Evolutionary conservation across 2,797 vertebrate species (phyloP).

Genomic region (Acanthiza pusilla): DNA sequence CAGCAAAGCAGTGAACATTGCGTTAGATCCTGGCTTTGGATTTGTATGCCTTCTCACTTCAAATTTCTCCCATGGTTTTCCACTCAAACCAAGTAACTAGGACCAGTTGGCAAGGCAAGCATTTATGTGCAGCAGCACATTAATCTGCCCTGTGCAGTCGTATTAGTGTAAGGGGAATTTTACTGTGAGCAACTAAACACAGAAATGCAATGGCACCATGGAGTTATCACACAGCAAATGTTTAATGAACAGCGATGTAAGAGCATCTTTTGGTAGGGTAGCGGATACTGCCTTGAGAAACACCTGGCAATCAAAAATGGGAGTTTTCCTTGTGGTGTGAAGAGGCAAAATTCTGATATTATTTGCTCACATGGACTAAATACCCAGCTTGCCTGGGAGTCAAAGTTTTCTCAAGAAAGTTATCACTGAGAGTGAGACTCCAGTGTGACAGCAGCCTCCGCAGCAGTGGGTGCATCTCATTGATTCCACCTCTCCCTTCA

Average conservation of each 20-base stretch:
- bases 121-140: conserved; percentile 22
- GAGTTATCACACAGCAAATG: not conserved
- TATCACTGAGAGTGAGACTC: not conserved
- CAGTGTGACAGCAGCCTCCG: not conserved
- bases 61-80: conserved; percentile 58
- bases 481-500: not conserved
- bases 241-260: not conserved
- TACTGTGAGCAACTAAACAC: not conserved
- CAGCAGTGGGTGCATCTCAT: accelerated
- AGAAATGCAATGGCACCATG: not conserved
- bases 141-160: not conserved
- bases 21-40: conserved; percentile 42
- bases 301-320: not conserved
- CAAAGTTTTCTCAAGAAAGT: not conserved
- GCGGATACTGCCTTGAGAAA: not conserved
- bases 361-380: not conserved
- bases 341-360: not conserved
- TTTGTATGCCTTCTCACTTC: conserved; percentile 44
- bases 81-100: conserved; percentile 57
- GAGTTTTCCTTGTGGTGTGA: not conserved
- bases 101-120: conserved; percentile 59
- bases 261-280: not conserved
- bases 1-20: not conserved
- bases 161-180: not conserved
- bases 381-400: not conserved